Evolutionary conservation across 2,888 invertebrate genomes (phyloP).

Genomic region (Meghimatium bilineatum): DNA sequence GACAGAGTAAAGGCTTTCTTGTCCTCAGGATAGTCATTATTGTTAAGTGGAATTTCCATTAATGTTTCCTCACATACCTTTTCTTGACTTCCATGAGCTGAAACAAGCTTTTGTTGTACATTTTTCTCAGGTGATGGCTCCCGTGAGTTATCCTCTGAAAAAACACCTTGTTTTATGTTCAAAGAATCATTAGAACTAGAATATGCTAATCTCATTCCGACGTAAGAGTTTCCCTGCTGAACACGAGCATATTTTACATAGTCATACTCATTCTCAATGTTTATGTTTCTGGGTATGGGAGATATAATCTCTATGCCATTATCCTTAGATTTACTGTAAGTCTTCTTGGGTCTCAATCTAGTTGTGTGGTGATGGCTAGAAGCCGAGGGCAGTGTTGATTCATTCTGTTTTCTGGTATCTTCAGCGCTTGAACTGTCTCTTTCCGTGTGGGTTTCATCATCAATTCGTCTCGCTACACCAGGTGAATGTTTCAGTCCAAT

Average conservation of each 20-base stretch:
- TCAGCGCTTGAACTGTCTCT: constrained; percentile 14
- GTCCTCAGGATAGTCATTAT: constrained; percentile 78
- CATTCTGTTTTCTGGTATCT: constrained; percentile 2
- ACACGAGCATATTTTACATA: constrained; percentile 76
- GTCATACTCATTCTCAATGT: constrained; percentile 76
- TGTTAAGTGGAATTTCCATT: constrained; percentile 77
- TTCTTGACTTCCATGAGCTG: constrained; percentile 55
- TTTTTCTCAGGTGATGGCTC: constrained; percentile 69
- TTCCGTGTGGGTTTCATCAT: constrained; percentile 19
- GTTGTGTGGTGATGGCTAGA: background rate
- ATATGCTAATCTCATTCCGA: constrained; percentile 84
- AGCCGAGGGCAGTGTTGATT: background rate
- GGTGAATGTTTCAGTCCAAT: constrained; percentile 71
- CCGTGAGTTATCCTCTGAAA: constrained; percentile 61
- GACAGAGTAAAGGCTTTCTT: constrained; percentile 92
- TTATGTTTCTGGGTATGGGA: constrained; percentile 56
- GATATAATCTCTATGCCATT: constrained; percentile 50
- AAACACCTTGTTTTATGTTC: constrained; percentile 62
- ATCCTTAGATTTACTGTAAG: constrained; percentile 31
- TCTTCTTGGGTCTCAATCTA: constrained; percentile 25
- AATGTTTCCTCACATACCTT: constrained; percentile 73
- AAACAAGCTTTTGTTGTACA: constrained; percentile 59
- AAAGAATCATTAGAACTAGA: constrained; percentile 71
- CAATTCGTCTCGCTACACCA: constrained; percentile 73
- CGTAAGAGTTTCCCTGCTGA: constrained; percentile 84